A percentile compares a stretch with the other conserved stretches of the same genome.
Conservation (phyloP, 2,888 invertebrate genomes). For the Germaria angustata region DNA sequence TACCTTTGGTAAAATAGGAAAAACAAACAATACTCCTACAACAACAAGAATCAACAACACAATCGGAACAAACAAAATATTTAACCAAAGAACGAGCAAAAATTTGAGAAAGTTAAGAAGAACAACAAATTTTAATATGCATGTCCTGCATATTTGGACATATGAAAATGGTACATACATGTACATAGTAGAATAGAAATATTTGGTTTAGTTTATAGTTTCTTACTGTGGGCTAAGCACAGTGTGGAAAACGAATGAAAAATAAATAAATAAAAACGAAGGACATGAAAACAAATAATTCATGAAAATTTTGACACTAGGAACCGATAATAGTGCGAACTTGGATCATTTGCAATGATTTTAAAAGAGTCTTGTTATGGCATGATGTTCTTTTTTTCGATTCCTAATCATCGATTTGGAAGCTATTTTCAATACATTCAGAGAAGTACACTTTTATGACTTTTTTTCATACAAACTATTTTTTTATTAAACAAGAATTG, state of each 20-base stretch:
- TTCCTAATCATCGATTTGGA: too few relatives aligned
- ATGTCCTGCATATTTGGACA: conserved; percentile 27
- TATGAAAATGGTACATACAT: conserved; percentile 30
- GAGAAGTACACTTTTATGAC: too few relatives aligned
- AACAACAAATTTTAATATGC: conserved; percentile 19
- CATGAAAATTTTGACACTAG: too few relatives aligned
- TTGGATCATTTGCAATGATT: too few relatives aligned
- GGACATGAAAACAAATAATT: too few relatives aligned
- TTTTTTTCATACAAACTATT: too few relatives aligned
- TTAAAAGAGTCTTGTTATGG: too few relatives aligned
- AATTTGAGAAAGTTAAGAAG: conserved; percentile 8
- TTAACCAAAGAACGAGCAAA: neutral
- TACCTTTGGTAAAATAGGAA: conserved; percentile 3
- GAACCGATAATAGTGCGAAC: too few relatives aligned
- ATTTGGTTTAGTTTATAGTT: conserved; percentile 15
- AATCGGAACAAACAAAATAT: neutral
- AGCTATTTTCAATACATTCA: too few relatives aligned
- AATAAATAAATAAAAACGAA: neutral
- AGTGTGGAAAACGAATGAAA: neutral
- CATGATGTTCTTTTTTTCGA: too few relatives aligned
- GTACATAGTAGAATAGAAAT: conserved; percentile 29
- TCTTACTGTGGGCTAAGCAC: neutral
- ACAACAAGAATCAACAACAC: neutral
- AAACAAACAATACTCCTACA: neutral
- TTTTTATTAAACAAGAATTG: too few relatives aligned